phyloP scores from a whole-genome alignment of 2,797 vertebrate species.

The Typhlichthys eigenmanni region DNA sequence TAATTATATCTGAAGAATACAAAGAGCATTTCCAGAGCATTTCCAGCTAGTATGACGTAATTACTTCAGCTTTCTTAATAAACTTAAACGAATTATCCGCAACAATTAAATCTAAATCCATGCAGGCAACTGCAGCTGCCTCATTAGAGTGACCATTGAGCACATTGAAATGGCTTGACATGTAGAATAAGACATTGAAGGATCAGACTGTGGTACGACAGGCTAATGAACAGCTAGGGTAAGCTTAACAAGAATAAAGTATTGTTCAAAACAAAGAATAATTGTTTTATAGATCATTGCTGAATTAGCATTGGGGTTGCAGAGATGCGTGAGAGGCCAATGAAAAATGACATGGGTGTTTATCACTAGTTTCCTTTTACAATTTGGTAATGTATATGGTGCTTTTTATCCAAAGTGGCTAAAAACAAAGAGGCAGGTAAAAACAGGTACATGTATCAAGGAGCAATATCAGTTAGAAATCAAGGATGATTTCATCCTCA shows the following conservation, averaged over 20 bases:
- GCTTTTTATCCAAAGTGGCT: too few relatives aligned
- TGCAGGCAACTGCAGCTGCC: conserved; percentile 58
- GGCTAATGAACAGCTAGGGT: conserved; percentile 61
- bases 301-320: conserved; percentile 31
- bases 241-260: conserved; percentile 63
- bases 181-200: conserved; percentile 30
- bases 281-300: conserved; percentile 43
- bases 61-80: conserved; percentile 66
- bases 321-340: conserved; percentile 11
- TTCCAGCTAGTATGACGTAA: conserved; percentile 58
- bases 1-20: conserved; percentile 57
- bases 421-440: too few relatives aligned
- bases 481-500: too few relatives aligned
- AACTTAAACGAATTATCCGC: conserved; percentile 74
- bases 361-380: neutral
- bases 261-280: conserved; percentile 51
- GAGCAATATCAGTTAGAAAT: too few relatives aligned
- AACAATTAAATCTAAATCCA: conserved; percentile 78
- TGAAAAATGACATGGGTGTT: conserved; percentile 1
- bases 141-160: conserved; percentile 59
- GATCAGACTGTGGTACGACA: conserved; percentile 66
- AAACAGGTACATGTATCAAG: too few relatives aligned
- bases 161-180: conserved; percentile 46
- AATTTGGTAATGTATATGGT: too few relatives aligned
- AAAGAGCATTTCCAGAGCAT: conserved; percentile 55